Evolutionary conservation across 2,888 invertebrate species (phyloP).

Genomic region (Polyploca ridens): DNA sequence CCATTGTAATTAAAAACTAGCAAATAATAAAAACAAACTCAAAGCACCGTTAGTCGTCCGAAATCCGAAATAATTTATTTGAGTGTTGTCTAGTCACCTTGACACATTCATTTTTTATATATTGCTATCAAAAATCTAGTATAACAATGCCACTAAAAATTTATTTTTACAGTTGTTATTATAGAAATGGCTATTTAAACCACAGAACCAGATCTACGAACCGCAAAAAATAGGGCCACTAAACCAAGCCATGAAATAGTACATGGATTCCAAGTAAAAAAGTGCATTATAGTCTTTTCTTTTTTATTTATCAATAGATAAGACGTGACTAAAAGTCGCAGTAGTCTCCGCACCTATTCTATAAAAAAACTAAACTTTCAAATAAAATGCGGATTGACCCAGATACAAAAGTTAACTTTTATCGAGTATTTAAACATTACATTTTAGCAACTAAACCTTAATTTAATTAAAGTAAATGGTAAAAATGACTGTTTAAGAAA

Average conservation of each 20-base stretch:
- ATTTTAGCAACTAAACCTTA: neutral
- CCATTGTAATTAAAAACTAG: neutral
- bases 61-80: neutral
- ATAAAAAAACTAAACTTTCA: neutral
- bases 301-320: neutral
- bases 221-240: neutral
- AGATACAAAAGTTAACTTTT: neutral
- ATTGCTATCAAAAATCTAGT: neutral
- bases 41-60: neutral
- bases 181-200: neutral
- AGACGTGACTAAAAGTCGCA: neutral
- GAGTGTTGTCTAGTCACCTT: neutral
- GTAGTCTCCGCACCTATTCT: neutral
- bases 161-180: neutral
- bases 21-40: neutral
- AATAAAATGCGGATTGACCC: neutral
- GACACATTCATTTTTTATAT: neutral
- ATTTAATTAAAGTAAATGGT: neutral
- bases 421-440: neutral
- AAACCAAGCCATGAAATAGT: neutral
- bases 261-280: neutral
- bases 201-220: slow-evolving; percentile 1
- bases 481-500: neutral
- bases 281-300: neutral
- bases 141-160: neutral